Conservation (phyloP, 2,797 vertebrate genomes). For the Sebastes wilsoni region DNA sequence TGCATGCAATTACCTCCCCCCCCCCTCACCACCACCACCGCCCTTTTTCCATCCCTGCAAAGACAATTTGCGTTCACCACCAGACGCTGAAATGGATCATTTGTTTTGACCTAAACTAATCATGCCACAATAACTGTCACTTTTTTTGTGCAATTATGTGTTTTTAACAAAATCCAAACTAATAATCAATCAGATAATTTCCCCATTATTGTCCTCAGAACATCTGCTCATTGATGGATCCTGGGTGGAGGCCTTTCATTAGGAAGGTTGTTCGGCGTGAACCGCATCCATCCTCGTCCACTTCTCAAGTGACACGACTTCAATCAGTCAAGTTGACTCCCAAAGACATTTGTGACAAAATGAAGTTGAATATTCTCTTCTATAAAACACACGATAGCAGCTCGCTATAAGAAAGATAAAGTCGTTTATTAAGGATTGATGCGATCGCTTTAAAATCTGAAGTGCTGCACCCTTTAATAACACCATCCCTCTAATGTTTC, state of each 20-base stretch:
- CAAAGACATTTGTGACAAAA: conserved; percentile 13
- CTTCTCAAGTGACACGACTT: conserved; percentile 18
- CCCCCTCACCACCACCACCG: too few relatives aligned
- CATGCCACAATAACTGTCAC: conserved; percentile 73
- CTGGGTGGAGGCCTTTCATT: conserved; percentile 43
- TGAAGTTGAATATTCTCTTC: background rate
- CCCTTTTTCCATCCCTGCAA: conserved; percentile 5
- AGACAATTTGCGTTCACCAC: conserved; percentile 23
- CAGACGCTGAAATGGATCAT: conserved; percentile 68
- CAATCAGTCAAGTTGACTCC: conserved; percentile 48
- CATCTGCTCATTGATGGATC: conserved; percentile 74
- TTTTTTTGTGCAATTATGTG: conserved; percentile 71
- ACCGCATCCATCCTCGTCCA: conserved; percentile 49
- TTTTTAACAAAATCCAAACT: conserved; percentile 77
- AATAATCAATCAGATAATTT: conserved; percentile 77
- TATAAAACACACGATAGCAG: background rate
- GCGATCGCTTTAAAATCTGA: conserved; percentile 10
- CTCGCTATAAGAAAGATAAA: background rate
- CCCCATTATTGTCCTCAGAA: conserved; percentile 61
- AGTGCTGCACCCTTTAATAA: conserved; percentile 45
- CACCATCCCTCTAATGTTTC: conserved; percentile 37
- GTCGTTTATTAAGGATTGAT: background rate
- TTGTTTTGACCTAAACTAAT: conserved; percentile 79
- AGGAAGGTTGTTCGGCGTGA: conserved; percentile 15
- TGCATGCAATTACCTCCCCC: conserved; percentile 6